phyloP scores from a whole-genome alignment of 2,797 vertebrate genomes.

The Lateolabrax maculatus region DNA sequence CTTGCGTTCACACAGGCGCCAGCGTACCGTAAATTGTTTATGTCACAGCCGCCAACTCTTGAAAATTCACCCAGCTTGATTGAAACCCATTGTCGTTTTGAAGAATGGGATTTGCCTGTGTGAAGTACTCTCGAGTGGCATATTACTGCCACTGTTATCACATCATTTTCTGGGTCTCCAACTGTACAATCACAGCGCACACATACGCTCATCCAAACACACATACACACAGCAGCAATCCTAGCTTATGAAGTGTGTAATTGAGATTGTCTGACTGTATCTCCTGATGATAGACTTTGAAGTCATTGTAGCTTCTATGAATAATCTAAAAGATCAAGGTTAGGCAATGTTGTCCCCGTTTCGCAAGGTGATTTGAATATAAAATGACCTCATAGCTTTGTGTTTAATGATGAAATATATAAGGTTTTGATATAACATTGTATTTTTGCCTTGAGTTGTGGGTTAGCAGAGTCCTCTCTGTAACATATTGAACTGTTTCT shows the following conservation, averaged over 20 bases:
- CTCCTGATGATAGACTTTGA: constrained; percentile 62
- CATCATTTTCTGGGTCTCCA: constrained; percentile 66
- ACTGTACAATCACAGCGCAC: constrained; percentile 32
- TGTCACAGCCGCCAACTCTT: constrained; percentile 59
- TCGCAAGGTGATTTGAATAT: constrained; percentile 63
- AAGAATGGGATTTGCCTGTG: constrained; percentile 72
- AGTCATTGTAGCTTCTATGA: constrained; percentile 54
- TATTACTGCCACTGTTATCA: constrained; percentile 70
- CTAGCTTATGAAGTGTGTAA: constrained; percentile 65
- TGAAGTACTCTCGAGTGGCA: constrained; percentile 67
- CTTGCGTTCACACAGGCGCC: constrained; percentile 33
- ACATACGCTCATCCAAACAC: constrained; percentile 36
- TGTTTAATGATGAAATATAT: constrained; percentile 74
- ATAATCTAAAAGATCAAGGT: constrained; percentile 65
- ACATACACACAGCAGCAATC: constrained; percentile 40
- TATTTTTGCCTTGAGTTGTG: constrained; percentile 64
- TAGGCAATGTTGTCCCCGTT: constrained; percentile 50
- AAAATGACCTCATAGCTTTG: constrained; percentile 61
- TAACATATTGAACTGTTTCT: constrained; percentile 72
- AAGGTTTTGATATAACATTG: constrained; percentile 56
- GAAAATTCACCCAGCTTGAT: constrained; percentile 71
- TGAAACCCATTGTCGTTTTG: constrained; percentile 75
- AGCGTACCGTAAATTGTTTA: constrained; percentile 67
- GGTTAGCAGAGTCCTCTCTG: constrained; percentile 66
- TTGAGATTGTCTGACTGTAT: constrained; percentile 70